Evolutionary conservation across 2,797 vertebrate genomes (phyloP), one percentile per base, ranked within the genome.

Genomic region (Artibeus lituratus): DNA sequence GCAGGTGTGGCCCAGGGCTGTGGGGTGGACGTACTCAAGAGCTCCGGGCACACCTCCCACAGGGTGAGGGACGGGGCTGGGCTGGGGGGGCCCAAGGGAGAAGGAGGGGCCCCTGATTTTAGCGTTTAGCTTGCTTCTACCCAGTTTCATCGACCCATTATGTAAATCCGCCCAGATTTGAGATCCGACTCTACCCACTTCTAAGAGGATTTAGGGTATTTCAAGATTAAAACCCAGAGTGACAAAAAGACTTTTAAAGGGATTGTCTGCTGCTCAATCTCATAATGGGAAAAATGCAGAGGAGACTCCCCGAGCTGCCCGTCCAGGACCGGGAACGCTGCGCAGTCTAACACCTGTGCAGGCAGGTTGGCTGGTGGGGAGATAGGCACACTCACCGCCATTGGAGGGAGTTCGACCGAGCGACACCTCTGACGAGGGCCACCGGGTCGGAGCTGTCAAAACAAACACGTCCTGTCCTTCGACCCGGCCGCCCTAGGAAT

Each of bases 141-240:
- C 29, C 65, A 81, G 47, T 92, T 89, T 84, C 57, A 5, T 12
- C 5, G 86, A 65, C 53, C 92, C 93, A 94, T 97, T 96, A 96
- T 7, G 10, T 77, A 96, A 97, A 97, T 96, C 96, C 95, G 69
- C n/a, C 83, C 55, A 93, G 94, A 93, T 95, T 97, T 94, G 89
- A 97, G 94, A 95, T 87, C 88, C 26, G 12, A 87, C 89, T 95
- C 76, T 93, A 87, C 83, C 88, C 88, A 44, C 96, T 96, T 93
- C 96, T 97, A 95, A 97, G 95, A 96, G 97, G 93, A 96, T 96
- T 97, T 94, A 91, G 78, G n/a, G 94, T 83, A 87, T 94, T 96
- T 98, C 91, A 81, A 98, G 94, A 98, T 96, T 93, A 96, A 97
- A 96, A 96, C 62, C 65, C 59, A 29, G 57, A 96, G 70, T 81